Percentiles rank a stretch among this genome's conserved stretches.
phyloP scores from a whole-genome alignment of 2,113 vertebrate genomes.

The Aphelocoma coerulescens region DNA sequence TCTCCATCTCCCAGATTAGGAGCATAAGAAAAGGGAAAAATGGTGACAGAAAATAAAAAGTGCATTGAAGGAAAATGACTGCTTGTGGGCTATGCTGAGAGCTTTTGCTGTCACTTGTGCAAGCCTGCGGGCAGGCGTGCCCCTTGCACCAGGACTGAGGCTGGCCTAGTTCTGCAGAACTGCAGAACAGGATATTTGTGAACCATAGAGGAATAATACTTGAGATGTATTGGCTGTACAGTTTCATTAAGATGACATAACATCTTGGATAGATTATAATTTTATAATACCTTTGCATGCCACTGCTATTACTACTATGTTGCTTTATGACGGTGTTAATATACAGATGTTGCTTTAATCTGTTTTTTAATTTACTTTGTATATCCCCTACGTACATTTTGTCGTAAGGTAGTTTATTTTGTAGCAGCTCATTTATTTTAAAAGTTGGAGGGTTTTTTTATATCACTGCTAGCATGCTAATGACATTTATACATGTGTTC shows the following conservation, averaged over 20 bases:
- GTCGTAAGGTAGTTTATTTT: conserved; percentile 72
- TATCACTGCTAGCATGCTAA: conserved; percentile 65
- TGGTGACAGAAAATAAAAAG: not conserved
- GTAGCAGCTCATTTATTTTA: conserved; percentile 78
- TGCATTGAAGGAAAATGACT: rapidly evolving
- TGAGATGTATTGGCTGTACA: conserved; percentile 20
- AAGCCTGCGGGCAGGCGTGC: rapidly evolving
- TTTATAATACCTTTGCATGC: conserved; percentile 72
- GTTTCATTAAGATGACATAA: conserved; percentile 68
- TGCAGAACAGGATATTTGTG: not conserved
- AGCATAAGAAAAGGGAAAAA: not conserved
- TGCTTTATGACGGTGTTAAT: conserved; percentile 73
- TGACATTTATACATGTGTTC: conserved; percentile 63
- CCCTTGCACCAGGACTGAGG: not conserved
- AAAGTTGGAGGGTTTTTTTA: conserved; percentile 67
- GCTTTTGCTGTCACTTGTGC: rapidly evolving
- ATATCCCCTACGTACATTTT: conserved; percentile 75
- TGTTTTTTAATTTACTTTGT: conserved; percentile 76
- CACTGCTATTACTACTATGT: conserved; percentile 65
- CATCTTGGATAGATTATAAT: conserved; percentile 69
- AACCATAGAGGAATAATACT: conserved; percentile 32
- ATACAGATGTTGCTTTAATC: conserved; percentile 80
- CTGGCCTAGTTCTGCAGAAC: not conserved
- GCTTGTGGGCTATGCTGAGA: not conserved
- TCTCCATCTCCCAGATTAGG: not conserved